Base-by-base conservation (phyloP, 1,140 invertebrate species). In the Samia ricini region DNA sequence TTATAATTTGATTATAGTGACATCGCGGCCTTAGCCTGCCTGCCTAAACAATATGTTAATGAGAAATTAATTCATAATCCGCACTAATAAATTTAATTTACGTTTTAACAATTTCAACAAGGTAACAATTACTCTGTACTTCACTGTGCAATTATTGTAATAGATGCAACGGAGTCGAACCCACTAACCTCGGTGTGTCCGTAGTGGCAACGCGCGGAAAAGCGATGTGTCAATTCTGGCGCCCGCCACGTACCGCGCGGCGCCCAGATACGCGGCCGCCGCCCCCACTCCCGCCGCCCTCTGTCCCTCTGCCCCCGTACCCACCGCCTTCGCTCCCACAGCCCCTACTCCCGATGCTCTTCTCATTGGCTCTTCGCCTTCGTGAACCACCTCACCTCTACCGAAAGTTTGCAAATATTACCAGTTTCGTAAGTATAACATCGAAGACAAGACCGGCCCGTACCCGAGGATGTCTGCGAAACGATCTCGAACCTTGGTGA, bases 381-480 rank as follows among this genome's bases (percentile, higher is more conserved):
- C 71, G 68, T 79, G 79, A 6, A 76, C 65, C 64, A 81, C 82
- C 48, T 80, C 80, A 10, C 76, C 84, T 5, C 79, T 85, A 33
- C 18, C 51, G 5, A 10, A 20, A 50, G 15, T 24, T 61, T 56
- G 56, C 20, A 18, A 29, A 15, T 42, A 8, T 12, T 29, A n/a
- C n/a, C n/a, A 4, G 22, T 56, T 19, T 56, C 52, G 52, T 55
- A 42, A 15, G 4, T 42, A 18, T 12, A 29, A 15, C 24, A 6
- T n/a, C 12, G 5, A 1, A 19, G n/a, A 19, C 26, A n/a, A 42
- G 1, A 42, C 15, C 33, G 1, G 12, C 4, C 12, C 33, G 33
- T 57, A 83, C 82, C 83, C 83, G 20, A 85, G 68, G 55, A 86
- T 84, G 49, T 86, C 83, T 4, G 81, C 83, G 23, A 86, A 86